Base-by-base conservation (phyloP, 92 coral and sea anemone species). In the Epizoanthus rinbou region DNA sequence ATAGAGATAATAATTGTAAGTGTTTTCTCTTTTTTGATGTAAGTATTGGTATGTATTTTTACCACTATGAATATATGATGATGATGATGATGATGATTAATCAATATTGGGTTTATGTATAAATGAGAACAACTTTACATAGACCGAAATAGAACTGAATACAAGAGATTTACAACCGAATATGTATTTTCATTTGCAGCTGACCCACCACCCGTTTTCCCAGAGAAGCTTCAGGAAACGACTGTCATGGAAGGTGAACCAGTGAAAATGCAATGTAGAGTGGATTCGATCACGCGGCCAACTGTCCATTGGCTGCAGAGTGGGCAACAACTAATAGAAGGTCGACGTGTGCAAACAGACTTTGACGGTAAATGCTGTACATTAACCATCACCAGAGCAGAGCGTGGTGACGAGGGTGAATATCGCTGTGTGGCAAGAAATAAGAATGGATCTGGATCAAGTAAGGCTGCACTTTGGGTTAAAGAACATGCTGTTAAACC, bases 371-470 rank as follows among this genome's bases (percentile, higher is more conserved):
- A 79, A 24, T 83, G 65, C 24, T 80, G 91, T 70, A 87, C 88
- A 7, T 92, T 97, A 68, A 85, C 88, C 11, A 90, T 97, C 88
- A 90, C 87, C 28, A 89, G 87, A 21, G 92, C 85, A 18, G 83
- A 83, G 21, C 73, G 72, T 28, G 92, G 85, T 11, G 97, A 97
- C 73, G 91, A 91, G 47, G 99, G 98, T 0, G 93, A 90, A 37
- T 97, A 97, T 72, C 95, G 92, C 81, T 88, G 95, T 43, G 76
- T 86, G 8, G 99, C 97, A 9, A 89, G 93, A 74, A 97, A 97
- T 86, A 91, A 92, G 19, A 86, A 86, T 37, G 99, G 99, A 15
- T 83, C 95, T 14, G 95, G 93, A 0, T 87, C 92, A 10, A 86
- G 93, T 60, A 91, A 88, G 73, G 91, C 97, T 25, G 88, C 86